Percentiles rank a stretch among this genome's conserved stretches.
Evolutionary conservation across 2,888 invertebrate species (phyloP).

Genomic region (Melangyna quadrimaculata): DNA sequence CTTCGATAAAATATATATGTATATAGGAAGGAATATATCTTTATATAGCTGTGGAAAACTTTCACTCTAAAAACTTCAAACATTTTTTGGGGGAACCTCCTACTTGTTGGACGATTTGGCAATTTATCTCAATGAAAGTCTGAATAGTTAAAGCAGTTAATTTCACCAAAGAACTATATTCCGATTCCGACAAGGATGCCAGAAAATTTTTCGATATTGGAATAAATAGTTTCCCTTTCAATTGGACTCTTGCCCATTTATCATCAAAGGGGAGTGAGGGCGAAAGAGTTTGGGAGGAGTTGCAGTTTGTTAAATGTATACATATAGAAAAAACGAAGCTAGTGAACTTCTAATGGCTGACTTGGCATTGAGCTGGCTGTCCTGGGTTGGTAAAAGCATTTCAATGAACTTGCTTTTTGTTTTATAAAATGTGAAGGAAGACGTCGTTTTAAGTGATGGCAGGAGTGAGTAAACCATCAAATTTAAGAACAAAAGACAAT

Average conservation of each 20-base stretch:
- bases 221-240: conserved; percentile 69
- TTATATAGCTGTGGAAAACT: conserved; percentile 30
- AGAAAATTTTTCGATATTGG: conserved; percentile 39
- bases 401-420: conserved; percentile 55
- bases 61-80: conserved; percentile 49
- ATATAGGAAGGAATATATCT: not conserved
- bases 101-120: conserved; percentile 66
- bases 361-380: not conserved
- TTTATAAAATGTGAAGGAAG: not conserved
- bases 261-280: not conserved
- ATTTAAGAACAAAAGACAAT: conserved; percentile 55
- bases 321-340: conserved; percentile 38
- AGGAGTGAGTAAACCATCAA: conserved; percentile 32
- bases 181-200: conserved; percentile 25
- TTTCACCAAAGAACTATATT: conserved; percentile 32
- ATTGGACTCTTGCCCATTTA: conserved; percentile 45
- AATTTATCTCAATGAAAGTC: conserved; percentile 70
- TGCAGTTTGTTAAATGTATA: too few relatives aligned
- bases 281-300: not conserved
- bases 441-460: not conserved
- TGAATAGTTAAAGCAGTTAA: conserved; percentile 56
- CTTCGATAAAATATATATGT: not conserved
- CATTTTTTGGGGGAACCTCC: not conserved
- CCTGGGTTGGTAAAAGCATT: conserved; percentile 1
- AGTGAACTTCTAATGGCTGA: conserved; percentile 63